These are phyloP conservation scores for Euplexia lucipara DNA, from an alignment of 2,888 invertebrate genomes.

Conservation along the genomic window DNA sequence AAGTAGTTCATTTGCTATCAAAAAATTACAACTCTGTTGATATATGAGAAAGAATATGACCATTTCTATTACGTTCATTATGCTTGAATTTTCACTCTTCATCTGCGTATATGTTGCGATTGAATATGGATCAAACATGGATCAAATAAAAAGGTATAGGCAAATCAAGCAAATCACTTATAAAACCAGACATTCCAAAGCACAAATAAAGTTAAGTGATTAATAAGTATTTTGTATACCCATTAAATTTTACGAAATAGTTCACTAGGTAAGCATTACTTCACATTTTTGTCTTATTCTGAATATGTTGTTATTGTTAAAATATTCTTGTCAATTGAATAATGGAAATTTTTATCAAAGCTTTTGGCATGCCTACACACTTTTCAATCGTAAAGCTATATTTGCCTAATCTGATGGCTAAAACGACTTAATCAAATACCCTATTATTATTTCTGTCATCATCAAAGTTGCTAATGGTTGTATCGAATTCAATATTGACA, in stretches of 20 bases:
- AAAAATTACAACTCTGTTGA: neutral
- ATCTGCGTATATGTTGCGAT: too few relatives aligned
- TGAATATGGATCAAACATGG: neutral
- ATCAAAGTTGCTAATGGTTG: slow-evolving; percentile 40
- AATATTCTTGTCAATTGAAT: slow-evolving; percentile 41
- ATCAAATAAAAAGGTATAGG: neutral
- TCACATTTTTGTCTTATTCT: slow-evolving; percentile 24
- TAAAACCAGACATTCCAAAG: neutral
- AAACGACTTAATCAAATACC: slow-evolving; percentile 30
- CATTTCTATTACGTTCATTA: neutral
- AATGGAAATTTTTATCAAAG: slow-evolving; percentile 14
- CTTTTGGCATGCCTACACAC: slow-evolving; percentile 32
- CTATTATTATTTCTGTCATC: slow-evolving; percentile 41
- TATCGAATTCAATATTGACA: slow-evolving; percentile 33
- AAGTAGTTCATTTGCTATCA: neutral
- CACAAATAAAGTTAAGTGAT: neutral
- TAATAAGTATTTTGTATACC: too few relatives aligned
- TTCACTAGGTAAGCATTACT: slow-evolving; percentile 23
- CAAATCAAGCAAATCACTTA: neutral
- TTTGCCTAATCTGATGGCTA: slow-evolving; percentile 19
- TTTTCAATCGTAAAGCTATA: slow-evolving; percentile 28
- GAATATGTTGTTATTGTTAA: slow-evolving; percentile 38
- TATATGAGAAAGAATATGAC: neutral
- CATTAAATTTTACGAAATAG: neutral
- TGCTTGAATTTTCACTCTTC: too few relatives aligned